Evolutionary conservation across 2,797 vertebrate species (phyloP).

Genomic region (Ibycter americanus): DNA sequence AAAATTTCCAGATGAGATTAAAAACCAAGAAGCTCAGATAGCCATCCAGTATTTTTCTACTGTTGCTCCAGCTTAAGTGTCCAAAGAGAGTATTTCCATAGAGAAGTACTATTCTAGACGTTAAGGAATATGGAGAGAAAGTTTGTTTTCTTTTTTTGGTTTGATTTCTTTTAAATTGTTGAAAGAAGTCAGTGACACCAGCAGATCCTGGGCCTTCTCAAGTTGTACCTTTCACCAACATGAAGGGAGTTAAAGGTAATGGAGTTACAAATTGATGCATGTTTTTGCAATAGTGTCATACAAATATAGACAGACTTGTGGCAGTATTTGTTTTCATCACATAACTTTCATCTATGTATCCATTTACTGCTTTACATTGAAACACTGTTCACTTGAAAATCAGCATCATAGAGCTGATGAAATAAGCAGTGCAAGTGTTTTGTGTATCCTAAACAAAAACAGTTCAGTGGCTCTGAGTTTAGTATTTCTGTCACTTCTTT

Average conservation of each 20-base stretch:
- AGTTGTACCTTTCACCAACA: not conserved
- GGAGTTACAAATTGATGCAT: not conserved
- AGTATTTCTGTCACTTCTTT: not conserved
- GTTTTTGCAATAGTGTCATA: not conserved
- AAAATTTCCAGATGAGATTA: not conserved
- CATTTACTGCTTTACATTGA: not conserved
- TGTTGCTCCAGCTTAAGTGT: not conserved
- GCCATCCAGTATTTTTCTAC: not conserved
- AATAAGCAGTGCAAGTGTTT: not conserved
- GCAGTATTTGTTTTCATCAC: not conserved
- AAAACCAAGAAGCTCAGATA: not conserved
- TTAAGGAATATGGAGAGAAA: not conserved
- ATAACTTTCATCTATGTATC: not conserved
- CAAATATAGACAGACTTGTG: not conserved
- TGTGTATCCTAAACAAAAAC: not conserved
- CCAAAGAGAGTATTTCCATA: not conserved
- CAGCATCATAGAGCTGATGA: not conserved
- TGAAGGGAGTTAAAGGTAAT: not conserved
- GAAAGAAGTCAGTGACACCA: not conserved
- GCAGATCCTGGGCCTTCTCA: not conserved
- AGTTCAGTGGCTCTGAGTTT: not conserved
- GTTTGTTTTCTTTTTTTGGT: rapidly evolving
- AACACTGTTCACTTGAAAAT: not conserved
- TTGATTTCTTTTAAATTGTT: not conserved
- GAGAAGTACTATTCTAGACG: not conserved